A percentile compares a stretch with the other conserved stretches of the same genome.
These are phyloP conservation scores for Glareola pratincola DNA, from an alignment of 2,113 vertebrate species.

Conservation along the genomic window DNA sequence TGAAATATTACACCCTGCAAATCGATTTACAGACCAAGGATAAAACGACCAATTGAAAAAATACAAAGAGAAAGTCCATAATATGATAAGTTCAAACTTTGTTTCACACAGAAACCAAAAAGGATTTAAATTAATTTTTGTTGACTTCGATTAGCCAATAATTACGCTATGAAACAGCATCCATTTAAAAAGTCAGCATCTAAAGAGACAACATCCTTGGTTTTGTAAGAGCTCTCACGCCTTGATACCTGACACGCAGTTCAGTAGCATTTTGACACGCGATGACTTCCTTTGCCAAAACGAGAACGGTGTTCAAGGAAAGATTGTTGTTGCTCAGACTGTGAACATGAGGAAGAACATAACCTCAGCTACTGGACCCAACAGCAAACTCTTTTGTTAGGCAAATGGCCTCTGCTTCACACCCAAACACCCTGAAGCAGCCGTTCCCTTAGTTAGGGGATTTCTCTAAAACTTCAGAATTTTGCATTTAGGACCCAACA, in stretches of 20 bases:
- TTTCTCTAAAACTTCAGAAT: not conserved
- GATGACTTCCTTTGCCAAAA: constrained; percentile 49
- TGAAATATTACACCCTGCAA: not conserved
- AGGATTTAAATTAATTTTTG: not conserved
- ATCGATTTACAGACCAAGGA: not conserved
- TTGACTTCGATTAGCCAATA: not conserved
- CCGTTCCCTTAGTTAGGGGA: not conserved
- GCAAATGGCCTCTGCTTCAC: not conserved
- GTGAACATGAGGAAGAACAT: not conserved
- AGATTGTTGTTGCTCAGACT: constrained; percentile 71
- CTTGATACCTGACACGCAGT: constrained; percentile 57
- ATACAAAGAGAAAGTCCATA: not conserved
- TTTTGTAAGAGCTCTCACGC: not conserved
- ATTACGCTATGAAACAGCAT: not conserved
- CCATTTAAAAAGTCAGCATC: not conserved
- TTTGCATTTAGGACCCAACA: not conserved
- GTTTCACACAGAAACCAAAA: not conserved
- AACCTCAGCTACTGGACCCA: not conserved
- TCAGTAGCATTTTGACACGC: not conserved
- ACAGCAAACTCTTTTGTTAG: not conserved
- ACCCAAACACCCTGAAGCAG: not conserved
- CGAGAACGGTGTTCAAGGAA: constrained; percentile 23
- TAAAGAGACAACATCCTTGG: not conserved
- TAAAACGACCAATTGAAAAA: not conserved
- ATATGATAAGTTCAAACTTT: not conserved